Conservation (phyloP, 2,113 vertebrate species). For the Chroicocephalus ridibundus region DNA sequence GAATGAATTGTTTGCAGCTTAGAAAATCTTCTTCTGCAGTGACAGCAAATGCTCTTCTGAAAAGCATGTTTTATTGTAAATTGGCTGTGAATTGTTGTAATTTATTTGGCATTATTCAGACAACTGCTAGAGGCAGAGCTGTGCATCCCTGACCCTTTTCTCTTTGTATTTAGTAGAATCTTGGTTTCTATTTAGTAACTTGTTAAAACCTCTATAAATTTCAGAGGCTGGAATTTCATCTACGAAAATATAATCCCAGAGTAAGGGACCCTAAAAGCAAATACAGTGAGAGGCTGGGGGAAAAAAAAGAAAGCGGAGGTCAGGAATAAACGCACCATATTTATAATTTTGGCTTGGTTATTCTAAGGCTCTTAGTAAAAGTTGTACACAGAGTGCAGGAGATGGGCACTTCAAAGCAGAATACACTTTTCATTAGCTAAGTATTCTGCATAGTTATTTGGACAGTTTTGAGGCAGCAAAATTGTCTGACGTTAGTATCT, state of each 20-base stretch:
- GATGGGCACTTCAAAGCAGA: constrained; percentile 6
- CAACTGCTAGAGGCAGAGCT: neutral
- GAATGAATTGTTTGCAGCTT: neutral
- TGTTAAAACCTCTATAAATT: neutral
- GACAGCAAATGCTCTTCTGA: neutral
- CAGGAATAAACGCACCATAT: neutral
- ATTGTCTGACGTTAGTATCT: neutral
- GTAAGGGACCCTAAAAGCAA: neutral
- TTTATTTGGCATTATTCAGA: neutral
- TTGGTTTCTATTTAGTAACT: neutral
- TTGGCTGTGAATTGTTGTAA: neutral
- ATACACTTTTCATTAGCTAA: neutral
- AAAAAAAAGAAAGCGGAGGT: neutral
- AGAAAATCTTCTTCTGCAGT: neutral
- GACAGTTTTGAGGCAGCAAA: neutral
- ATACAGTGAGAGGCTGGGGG: neutral
- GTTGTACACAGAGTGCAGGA: neutral
- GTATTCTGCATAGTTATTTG: neutral
- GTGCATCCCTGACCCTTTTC: neutral
- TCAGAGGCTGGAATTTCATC: neutral
- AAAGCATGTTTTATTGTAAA: neutral
- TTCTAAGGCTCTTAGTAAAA: neutral
- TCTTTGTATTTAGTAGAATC: neutral
- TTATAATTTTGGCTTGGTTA: neutral
- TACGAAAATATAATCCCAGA: neutral